phyloP scores from a whole-genome alignment of 2,888 invertebrate genomes.

The Auanema freiburgensis region DNA sequence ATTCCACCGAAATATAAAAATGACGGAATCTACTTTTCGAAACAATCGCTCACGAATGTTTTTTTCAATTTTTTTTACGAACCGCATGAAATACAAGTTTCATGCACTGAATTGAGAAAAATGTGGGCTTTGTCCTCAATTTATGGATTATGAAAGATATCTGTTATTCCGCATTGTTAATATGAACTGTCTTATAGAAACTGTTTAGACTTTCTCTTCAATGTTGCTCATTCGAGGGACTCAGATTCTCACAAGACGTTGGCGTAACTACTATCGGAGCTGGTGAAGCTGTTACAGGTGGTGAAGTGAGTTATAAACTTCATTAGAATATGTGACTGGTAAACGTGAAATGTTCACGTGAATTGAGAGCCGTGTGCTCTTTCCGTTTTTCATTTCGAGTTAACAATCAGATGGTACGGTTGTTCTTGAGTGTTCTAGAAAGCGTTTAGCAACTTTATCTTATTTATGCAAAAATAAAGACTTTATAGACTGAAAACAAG shows the following conservation, averaged over 20 bases:
- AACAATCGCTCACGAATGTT: conserved; percentile 5
- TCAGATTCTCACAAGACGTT: conserved; percentile 62
- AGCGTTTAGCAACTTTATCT: not conserved
- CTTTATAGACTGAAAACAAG: not conserved
- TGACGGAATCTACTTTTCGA: not conserved
- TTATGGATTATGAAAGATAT: not conserved
- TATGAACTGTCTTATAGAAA: not conserved
- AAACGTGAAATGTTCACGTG: too few species aligned
- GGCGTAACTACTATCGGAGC: conserved; percentile 58
- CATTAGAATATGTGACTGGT: not conserved
- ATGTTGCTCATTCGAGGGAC: conserved; percentile 62
- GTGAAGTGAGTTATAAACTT: conserved; percentile 41
- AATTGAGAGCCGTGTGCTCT: too few species aligned
- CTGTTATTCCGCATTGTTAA: not conserved
- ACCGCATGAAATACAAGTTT: not conserved
- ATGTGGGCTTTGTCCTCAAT: not conserved
- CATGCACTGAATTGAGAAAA: not conserved
- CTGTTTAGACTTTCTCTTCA: conserved; percentile 55
- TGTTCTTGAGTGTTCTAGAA: not conserved
- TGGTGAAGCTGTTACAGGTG: conserved; percentile 62
- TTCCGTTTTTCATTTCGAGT: not conserved
- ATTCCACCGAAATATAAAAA: not conserved
- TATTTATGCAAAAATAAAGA: conserved; percentile 1
- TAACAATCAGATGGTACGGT: not conserved
- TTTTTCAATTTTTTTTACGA: not conserved